phyloP scores from a whole-genome alignment of 2,888 invertebrate species.

The Cephus spinipes region DNA sequence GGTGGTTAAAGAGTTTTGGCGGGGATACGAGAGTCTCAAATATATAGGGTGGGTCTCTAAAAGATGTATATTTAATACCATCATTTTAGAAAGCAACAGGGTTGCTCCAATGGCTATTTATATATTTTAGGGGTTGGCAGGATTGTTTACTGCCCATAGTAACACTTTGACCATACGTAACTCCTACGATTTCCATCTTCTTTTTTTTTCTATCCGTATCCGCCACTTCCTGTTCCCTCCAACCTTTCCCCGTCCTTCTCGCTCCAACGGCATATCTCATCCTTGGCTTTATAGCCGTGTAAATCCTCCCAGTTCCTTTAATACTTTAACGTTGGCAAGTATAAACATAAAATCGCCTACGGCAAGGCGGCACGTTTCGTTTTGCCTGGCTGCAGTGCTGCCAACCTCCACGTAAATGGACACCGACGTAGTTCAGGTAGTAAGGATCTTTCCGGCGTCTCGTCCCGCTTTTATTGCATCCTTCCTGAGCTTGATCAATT shows the following conservation, averaged over 20 bases:
- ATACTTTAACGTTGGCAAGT: slow-evolving; percentile 43
- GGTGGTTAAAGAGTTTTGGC: not conserved
- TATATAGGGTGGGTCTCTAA: slow-evolving; percentile 23
- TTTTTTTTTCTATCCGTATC: no score
- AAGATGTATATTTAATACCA: slow-evolving; percentile 58
- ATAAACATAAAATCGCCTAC: slow-evolving; percentile 37
- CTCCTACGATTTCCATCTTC: no score
- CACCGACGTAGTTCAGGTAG: slow-evolving; percentile 7
- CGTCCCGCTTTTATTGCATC: slow-evolving; percentile 6
- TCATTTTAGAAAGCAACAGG: slow-evolving; percentile 50
- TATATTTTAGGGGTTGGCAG: slow-evolving; percentile 47
- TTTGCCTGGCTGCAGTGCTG: slow-evolving; percentile 26
- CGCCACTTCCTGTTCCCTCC: not conserved
- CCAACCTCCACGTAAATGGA: slow-evolving; percentile 20
- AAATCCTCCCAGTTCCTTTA: slow-evolving; percentile 45
- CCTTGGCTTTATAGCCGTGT: slow-evolving; percentile 46
- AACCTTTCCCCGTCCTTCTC: not conserved
- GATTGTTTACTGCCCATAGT: slow-evolving; percentile 44
- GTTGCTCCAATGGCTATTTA: slow-evolving; percentile 33
- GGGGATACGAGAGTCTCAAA: not conserved
- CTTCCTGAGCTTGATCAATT: no score
- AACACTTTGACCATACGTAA: no score
- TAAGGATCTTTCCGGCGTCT: slow-evolving; percentile 11
- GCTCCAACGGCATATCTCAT: slow-evolving; percentile 31
- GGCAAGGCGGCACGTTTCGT: slow-evolving; percentile 12